Percentiles rank a stretch among this genome's conserved stretches.
phyloP scores from a whole-genome alignment of 2,113 vertebrate genomes.

The Eulemur macaco region DNA sequence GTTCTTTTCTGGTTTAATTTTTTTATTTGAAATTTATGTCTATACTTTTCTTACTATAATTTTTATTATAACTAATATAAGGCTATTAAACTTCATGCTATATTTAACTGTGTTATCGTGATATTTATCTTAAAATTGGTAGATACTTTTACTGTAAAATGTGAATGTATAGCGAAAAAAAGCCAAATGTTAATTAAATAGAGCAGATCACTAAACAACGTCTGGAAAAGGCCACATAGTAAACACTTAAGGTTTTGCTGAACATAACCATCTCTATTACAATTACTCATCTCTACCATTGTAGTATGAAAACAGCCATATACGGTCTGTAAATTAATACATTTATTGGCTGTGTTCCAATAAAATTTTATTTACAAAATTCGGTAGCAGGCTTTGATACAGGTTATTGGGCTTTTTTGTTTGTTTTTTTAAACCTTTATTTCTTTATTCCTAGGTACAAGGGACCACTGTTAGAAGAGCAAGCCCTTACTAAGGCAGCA shows the following conservation, averaged over 20 bases:
- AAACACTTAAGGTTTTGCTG: neutral
- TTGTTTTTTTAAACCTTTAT: neutral
- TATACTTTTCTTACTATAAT: neutral
- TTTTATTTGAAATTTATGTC: constrained; percentile 28
- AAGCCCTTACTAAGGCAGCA: constrained; percentile 86
- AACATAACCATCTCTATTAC: neutral
- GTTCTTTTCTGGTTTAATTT: constrained; percentile 7
- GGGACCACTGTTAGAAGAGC: constrained; percentile 91
- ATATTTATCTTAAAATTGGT: constrained; percentile 30
- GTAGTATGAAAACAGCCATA: neutral
- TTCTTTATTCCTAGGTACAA: constrained; percentile 87
- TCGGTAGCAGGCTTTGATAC: neutral
- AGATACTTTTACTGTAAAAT: constrained; percentile 28
- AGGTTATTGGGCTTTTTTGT: neutral
- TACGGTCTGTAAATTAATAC: neutral
- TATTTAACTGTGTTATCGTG: neutral
- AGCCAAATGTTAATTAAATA: neutral
- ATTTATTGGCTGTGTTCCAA: neutral
- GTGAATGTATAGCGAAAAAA: neutral
- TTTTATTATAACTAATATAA: neutral
- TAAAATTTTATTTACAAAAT: constrained; percentile 18
- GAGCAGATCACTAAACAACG: neutral
- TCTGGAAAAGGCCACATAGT: neutral
- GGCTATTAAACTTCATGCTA: neutral
- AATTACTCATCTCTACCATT: neutral